A percentile compares a stretch with the other conserved stretches of the same genome.
Conservation (phyloP, 1,140 invertebrate genomes). For the Drosophila rhopaloa region DNA sequence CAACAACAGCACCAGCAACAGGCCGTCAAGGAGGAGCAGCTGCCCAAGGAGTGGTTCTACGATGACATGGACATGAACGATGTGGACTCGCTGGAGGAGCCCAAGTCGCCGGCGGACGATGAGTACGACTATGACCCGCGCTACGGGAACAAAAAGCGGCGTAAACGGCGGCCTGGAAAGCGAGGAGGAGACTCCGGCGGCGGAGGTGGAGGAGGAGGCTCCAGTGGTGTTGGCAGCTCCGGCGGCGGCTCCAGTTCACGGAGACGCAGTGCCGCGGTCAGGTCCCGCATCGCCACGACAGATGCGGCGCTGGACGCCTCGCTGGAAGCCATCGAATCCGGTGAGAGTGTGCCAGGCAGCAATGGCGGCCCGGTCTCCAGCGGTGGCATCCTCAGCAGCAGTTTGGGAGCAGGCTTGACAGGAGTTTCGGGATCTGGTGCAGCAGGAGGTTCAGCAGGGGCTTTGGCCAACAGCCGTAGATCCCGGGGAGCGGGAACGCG, state of each 20-base stretch:
- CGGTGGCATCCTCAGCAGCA: conserved; percentile 23
- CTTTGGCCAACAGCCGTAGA: conserved; percentile 33
- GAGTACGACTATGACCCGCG: conserved; percentile 96
- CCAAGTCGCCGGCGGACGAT: conserved; percentile 96
- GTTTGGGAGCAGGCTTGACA: conserved; percentile 13
- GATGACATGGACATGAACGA: conserved; percentile 95
- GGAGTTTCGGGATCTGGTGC: conserved; percentile 1
- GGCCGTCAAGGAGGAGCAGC: conserved; percentile 59
- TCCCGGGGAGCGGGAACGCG: conserved; percentile 72
- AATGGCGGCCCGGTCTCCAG: conserved; percentile 21
- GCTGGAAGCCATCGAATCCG: conserved; percentile 72
- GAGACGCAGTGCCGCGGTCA: conserved; percentile 56
- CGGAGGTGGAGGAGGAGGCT: conserved; percentile 33
- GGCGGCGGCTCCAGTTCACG: conserved; percentile 44
- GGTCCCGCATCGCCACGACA: conserved; percentile 62
- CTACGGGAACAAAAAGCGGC: conserved; percentile 81
- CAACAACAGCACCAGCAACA: conserved; percentile 58
- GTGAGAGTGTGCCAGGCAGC: conserved; percentile 46
- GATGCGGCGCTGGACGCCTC: conserved; percentile 73
- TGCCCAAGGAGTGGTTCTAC: conserved; percentile 92
- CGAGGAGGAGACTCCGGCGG: conserved; percentile 43
- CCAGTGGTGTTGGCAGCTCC: conserved; percentile 11
- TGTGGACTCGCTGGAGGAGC: conserved; percentile 95
- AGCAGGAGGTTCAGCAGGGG: conserved; percentile 8
- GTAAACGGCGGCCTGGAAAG: conserved; percentile 76